Conservation (phyloP, 2,888 invertebrate species). For the Lepidocyrtoides sp. region DNA sequence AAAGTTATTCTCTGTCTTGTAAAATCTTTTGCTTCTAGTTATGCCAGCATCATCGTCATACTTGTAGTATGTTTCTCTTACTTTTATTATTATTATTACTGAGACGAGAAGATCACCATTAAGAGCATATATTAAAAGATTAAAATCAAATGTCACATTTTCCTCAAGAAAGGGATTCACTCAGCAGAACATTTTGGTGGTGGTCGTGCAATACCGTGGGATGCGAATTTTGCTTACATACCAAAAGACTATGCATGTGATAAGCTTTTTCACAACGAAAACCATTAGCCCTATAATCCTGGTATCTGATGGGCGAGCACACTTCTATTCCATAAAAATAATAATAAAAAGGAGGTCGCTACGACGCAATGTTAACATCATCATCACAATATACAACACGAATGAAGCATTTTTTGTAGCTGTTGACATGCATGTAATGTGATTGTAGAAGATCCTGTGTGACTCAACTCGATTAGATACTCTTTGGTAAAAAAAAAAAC, state of each 20-base stretch:
- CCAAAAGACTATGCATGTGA: conserved; percentile 26
- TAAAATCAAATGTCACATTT: conserved; percentile 67
- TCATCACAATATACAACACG: background rate
- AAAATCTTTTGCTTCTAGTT: background rate
- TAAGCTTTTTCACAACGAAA: conserved; percentile 37
- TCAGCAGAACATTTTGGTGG: background rate
- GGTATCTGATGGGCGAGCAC: conserved; percentile 68
- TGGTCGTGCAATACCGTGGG: conserved; percentile 48
- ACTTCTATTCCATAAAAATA: conserved; percentile 58
- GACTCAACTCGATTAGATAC: conserved; percentile 44
- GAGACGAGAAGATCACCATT: conserved; percentile 16
- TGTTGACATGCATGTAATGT: conserved; percentile 40
- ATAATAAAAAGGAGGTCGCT: conserved; percentile 45
- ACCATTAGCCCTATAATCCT: conserved; percentile 70
- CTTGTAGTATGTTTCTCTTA: too few species aligned
- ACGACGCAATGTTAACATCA: background rate
- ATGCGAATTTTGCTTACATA: conserved; percentile 49
- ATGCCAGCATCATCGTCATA: background rate
- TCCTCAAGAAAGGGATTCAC: conserved; percentile 17
- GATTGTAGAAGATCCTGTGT: background rate
- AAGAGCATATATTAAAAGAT: conserved; percentile 53
- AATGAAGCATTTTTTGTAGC: background rate
- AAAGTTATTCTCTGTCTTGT: background rate
- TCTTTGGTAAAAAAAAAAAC: conserved; percentile 31
- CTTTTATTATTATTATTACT: conserved; percentile 3